These are phyloP conservation scores for Erinaceus europaeus DNA, from an alignment of 2,113 vertebrate species.

Conservation along the genomic window DNA sequence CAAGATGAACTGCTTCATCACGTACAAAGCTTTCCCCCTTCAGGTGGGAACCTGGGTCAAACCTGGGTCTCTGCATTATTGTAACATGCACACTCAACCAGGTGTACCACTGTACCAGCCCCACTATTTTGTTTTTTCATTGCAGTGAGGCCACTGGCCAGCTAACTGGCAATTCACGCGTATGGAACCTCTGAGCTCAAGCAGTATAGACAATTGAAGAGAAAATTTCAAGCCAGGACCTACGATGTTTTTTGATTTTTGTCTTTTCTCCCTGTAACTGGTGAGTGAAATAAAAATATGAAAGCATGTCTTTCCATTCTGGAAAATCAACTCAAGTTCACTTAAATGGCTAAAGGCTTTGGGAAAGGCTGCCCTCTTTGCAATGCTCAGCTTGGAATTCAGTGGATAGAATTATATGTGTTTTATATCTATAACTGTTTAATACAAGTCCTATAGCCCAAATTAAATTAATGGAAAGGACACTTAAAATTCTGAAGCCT, in stretches of 20 bases:
- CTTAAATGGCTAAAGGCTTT: neutral
- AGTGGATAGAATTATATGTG: neutral
- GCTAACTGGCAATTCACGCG: neutral
- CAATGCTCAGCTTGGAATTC: neutral
- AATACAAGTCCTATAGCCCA: neutral
- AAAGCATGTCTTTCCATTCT: neutral
- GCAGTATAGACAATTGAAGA: neutral
- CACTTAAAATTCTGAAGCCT: neutral
- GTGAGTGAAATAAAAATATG: neutral
- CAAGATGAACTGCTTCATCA: no score
- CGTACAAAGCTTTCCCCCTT: no score
- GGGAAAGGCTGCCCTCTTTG: neutral
- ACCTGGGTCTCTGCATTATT: no score
- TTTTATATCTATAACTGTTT: neutral
- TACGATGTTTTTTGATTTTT: neutral
- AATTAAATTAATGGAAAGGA: neutral
- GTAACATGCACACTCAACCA: no score
- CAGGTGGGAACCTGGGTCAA: no score
- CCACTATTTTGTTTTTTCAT: neutral
- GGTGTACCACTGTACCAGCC: no score
- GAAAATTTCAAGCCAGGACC: neutral
- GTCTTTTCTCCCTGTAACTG: no score
- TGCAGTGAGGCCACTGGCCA: neutral
- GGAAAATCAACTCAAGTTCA: neutral
- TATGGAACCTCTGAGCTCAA: neutral